Percentiles rank a stretch among this genome's conserved stretches.
phyloP scores from a whole-genome alignment of 1,140 invertebrate species.

The Drosophila santomea region DNA sequence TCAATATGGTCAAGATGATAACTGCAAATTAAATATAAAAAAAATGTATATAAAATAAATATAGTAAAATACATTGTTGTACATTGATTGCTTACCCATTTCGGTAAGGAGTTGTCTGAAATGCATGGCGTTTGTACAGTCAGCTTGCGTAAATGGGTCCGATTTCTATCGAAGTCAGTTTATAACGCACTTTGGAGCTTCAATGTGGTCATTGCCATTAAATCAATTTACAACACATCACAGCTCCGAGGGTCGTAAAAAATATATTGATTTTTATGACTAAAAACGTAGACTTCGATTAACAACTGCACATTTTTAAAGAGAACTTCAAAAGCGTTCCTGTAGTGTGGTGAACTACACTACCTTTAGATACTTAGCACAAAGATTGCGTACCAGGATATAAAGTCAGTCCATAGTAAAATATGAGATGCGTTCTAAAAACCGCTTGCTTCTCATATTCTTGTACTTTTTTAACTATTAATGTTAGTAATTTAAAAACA shows the following conservation, averaged over 20 bases:
- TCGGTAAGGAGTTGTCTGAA: slow-evolving; percentile 1
- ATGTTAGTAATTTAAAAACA: too few species aligned
- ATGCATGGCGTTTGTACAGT: slow-evolving; percentile 26
- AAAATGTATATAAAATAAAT: not conserved
- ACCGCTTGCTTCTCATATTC: too few species aligned
- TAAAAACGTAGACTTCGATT: not conserved
- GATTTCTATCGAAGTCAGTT: slow-evolving; percentile 2
- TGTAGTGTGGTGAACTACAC: not conserved
- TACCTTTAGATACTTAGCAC: too few species aligned
- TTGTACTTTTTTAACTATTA: too few species aligned
- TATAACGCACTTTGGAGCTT: slow-evolving; percentile 23
- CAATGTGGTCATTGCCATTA: slow-evolving; percentile 17
- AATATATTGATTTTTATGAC: slow-evolving; percentile 4
- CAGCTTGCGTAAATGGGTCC: slow-evolving; percentile 6
- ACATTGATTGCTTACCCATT: slow-evolving; percentile 27
- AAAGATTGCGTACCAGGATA: too few species aligned
- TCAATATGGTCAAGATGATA: not conserved
- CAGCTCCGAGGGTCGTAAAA: slow-evolving; percentile 18
- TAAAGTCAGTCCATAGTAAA: too few species aligned
- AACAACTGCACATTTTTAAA: not conserved
- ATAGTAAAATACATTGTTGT: too few species aligned
- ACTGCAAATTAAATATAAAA: slow-evolving; percentile 7
- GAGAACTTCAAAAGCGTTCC: not conserved
- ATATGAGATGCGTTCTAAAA: too few species aligned
- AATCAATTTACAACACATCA: slow-evolving; percentile 58